A percentile compares a stretch with the other conserved stretches of the same genome.
phyloP scores from a whole-genome alignment of 2,797 vertebrate genomes.

The Rhinatrema bivittatum region DNA sequence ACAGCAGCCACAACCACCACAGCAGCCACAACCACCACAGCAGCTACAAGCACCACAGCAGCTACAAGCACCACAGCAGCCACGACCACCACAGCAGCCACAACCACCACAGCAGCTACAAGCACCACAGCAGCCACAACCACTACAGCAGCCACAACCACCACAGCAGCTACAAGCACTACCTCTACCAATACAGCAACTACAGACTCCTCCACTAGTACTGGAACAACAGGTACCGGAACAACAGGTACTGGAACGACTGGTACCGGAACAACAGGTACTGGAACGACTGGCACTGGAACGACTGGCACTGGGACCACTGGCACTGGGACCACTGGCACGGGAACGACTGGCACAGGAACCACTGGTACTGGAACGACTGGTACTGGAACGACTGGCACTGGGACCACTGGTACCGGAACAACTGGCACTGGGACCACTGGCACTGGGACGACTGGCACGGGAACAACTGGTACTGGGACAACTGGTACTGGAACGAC shows the following conservation, averaged over 20 bases:
- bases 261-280: background rate
- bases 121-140: background rate
- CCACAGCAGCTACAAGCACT: background rate
- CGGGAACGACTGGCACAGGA: background rate
- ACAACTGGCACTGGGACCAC: background rate
- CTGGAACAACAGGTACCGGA: background rate
- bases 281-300: background rate
- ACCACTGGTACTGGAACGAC: background rate
- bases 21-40: background rate
- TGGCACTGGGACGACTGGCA: background rate
- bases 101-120: background rate
- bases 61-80: background rate
- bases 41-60: background rate
- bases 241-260: background rate
- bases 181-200: background rate
- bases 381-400: background rate
- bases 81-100: background rate
- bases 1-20: background rate
- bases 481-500: background rate
- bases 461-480: background rate
- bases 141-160: background rate
- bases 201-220: too few species aligned
- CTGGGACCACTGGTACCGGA: background rate
- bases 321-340: background rate
- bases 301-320: background rate